Base-by-base conservation (phyloP, 2,888 invertebrate genomes). In the Agrochola lychnidis region DNA sequence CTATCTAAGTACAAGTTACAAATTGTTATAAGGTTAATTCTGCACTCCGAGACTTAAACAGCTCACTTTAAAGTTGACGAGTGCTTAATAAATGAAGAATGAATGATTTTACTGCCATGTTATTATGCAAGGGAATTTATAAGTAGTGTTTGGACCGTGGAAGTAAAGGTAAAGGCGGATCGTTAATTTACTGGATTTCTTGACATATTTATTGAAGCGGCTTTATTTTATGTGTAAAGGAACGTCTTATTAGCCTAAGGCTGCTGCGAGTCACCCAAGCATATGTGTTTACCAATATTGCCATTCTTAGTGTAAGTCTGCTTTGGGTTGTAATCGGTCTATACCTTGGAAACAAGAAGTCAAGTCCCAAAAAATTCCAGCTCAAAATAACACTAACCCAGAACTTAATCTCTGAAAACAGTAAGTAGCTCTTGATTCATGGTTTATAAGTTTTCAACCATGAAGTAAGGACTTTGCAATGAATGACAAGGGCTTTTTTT, bases 11-110 rank as follows among this genome's bases (percentile, higher is more conserved):
- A 73, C 59, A 62, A 36, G 48, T 76, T 69, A 59, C 67, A 71
- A 74, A 69, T 75, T 53, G 71, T 81, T 78, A 70, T 79, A 63
- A 86, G 86, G 78, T 86, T 87, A 87, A 82, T 81, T 71, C 53
- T 64, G 48, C 79, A 56, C 61, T 81, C 42, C 12, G n/a, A 66
- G 66, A 74, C 69, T 80, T 76, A 76, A 79, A 68, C 59, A 81
- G 36, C 36, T n/a, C 51, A 30, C n/a, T 62, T 74, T 68, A 61
- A 72, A 78, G 64, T 63, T 59, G 48, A 61, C 30, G 30, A 72
- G 48, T 62, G 48, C 40, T 72, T 59, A 30, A 69, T 75, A 73
- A 48, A 69, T 72, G 36, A 66, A 69, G 62, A 67, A 84, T 73
- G 16, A 56, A 61, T 73, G 70, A 59, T 67, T 70, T 61, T 22